Evolutionary conservation across 2,888 invertebrate species (phyloP).

Genomic region (Catocala sponsa): DNA sequence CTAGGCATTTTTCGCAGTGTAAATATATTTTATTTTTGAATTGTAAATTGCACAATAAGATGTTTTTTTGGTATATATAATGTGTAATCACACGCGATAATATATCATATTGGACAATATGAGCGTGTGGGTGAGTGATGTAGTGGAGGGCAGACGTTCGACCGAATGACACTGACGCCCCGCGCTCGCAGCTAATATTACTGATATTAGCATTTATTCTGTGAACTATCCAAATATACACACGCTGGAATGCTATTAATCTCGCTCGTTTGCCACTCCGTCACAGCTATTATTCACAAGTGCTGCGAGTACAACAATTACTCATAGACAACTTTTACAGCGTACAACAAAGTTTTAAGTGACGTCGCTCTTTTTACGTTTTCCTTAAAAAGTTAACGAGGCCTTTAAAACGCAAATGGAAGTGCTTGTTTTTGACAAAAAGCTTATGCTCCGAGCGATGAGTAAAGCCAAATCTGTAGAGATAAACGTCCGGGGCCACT

Average conservation of each 20-base stretch:
- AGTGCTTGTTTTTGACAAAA: conserved; percentile 12
- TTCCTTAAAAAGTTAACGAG: conserved; percentile 14
- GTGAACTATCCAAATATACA: background rate
- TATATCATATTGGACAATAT: conserved; percentile 21
- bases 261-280: background rate
- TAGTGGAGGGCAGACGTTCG: conserved; percentile 27
- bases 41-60: conserved; percentile 1
- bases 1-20: background rate
- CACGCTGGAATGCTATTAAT: conserved; percentile 5
- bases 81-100: conserved; percentile 21
- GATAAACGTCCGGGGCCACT: background rate
- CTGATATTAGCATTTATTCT: conserved; percentile 8
- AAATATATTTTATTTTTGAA: background rate
- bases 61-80: conserved; percentile 14
- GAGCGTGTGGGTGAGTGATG: conserved; percentile 10
- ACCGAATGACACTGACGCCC: conserved; percentile 11
- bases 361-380: conserved; percentile 1
- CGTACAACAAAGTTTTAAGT: conserved; percentile 7
- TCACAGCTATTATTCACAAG: conserved; percentile 2
- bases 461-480: background rate
- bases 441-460: background rate
- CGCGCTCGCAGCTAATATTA: background rate
- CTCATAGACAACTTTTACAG: conserved; percentile 11
- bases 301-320: conserved; percentile 5
- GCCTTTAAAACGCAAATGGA: conserved; percentile 13